Evolutionary conservation across 2,113 vertebrate species (phyloP).

Genomic region (Limnothrissa miodon): DNA sequence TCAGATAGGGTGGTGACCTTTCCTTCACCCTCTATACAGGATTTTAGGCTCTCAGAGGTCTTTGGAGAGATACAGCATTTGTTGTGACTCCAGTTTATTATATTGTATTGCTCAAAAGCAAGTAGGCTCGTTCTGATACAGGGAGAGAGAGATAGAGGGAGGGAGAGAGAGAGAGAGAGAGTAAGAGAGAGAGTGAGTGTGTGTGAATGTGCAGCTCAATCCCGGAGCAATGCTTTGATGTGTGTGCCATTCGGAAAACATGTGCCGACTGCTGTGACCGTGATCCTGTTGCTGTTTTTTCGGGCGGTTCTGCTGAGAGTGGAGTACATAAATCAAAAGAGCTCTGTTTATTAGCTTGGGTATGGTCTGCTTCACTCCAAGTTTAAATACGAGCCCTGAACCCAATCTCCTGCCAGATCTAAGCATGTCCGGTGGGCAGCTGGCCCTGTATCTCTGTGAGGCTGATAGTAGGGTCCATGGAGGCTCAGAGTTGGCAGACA

Average conservation of each 20-base stretch:
- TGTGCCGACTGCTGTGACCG: constrained; percentile 34
- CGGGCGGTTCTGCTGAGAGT: constrained; percentile 16
- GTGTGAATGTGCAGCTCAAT: neutral
- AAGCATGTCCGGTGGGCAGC: constrained; percentile 14
- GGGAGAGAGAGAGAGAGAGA: constrained; percentile 3
- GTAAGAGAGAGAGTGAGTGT: constrained; percentile 8
- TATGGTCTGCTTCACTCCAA: constrained; percentile 19
- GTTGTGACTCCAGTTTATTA: neutral
- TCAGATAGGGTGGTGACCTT: neutral
- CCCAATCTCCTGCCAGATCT: constrained; percentile 25
- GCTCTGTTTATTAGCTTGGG: constrained; percentile 37
- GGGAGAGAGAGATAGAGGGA: constrained; percentile 5
- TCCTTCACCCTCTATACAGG: neutral
- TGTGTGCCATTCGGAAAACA: constrained; percentile 31
- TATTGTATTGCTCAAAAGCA: neutral
- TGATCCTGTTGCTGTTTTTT: constrained; percentile 21
- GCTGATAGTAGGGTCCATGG: constrained; percentile 10
- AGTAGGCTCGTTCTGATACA: neutral
- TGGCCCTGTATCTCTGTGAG: constrained; percentile 6
- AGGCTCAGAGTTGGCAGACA: neutral
- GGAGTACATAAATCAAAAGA: constrained; percentile 34
- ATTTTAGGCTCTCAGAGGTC: neutral
- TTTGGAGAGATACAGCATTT: neutral
- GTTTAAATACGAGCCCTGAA: constrained; percentile 6
- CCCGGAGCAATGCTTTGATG: constrained; percentile 38